Base-by-base conservation (phyloP, 2,888 invertebrate genomes). In the Dioctria rufipes region DNA sequence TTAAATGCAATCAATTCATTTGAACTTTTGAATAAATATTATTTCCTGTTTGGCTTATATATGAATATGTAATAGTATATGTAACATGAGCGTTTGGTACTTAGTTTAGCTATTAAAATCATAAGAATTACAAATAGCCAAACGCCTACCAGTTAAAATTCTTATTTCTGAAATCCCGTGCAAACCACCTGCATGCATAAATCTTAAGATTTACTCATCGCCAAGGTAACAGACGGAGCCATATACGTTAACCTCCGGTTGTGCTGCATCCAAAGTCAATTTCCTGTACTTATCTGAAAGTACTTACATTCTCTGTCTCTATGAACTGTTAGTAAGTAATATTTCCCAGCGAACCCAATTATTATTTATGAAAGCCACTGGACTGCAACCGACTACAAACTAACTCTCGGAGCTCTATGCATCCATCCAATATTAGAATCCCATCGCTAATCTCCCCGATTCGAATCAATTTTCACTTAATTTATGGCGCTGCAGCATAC, bases 391-490 rank as follows among this genome's bases (percentile, higher is more conserved):
- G 40, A 5, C 54, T 8, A 25, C 25, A 25, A 25, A 25, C 25
- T 25, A 25, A 25, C 25, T 25, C 13, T 51, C 54, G 51, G 39
- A 8, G 54, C 58, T 51, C 40, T 40, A 54, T 51, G 61, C 77
- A 42, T 25, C 25, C 25, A 25, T 25, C 25, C 25, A 25, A 25
- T 25, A 25, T 25, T 25, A 25, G 25, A 25, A 2, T 25, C 25
- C 25, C 25, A 25, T 61, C 63, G 42, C 49, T n/a, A 63, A 61
- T 77, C 61, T 77, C 61, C 46, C 8, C 49, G 77, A 77, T 77
- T 77, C 61, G 46, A 77, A 77, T 77, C 77, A 77, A 77, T 77
- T 77, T 77, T 77, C 63, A 77, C 61, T 77, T 77, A 77, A 77
- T 77, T 77, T 77, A 77, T 77, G 43, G 61, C 77, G 61, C 61